Base-by-base conservation (phyloP, 2,888 invertebrate species). In the Rhimphoctona megacephalus region DNA sequence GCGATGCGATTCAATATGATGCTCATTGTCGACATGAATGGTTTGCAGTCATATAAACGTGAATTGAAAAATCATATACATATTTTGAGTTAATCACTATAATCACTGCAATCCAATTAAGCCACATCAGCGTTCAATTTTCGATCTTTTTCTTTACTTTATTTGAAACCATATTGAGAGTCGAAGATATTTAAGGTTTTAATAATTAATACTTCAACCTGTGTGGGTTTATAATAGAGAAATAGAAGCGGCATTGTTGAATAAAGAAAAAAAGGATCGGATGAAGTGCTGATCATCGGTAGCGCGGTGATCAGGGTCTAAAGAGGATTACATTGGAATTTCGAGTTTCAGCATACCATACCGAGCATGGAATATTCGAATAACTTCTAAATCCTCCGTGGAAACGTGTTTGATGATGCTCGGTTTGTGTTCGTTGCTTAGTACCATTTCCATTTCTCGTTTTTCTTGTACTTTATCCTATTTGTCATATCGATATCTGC, bases 281-380 rank as follows among this genome's bases (percentile, higher is more conserved):
- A 82, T 49, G 54, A 73, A 66, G 76, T 77, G 36, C 69, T 76
- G 80, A 70, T 25, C 54, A 67, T 74, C 81, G 83, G 73, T 73
- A 39, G 67, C 19, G 66, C 19, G 67, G 36, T 30, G 30, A 85
- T 2, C 77, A 17, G 84, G 86, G 72, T 89, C 87, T 83, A 88
- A 85, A 88, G 86, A 79, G 90, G 90, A 91, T 92, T 91, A 91
- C 90, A 90, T 89, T 90, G 85, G 89, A 90, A 89, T 89, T 87
- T 83, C 85, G 89, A 89, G 90, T 90, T 91, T 90, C 90, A 90
- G 90, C 90, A 89, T 89, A 89, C 89, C 89, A 90, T 89, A 90
- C 86, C 88, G 88, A 81, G 86, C 81, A 85, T 81, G 84, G 89
- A 90, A 91, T 92, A 91, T 91, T 91, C 89, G 90, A 91, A 92